These are phyloP conservation scores for Cryptomyrus ogoouensis DNA, from an alignment of 2,113 vertebrate genomes.

Conservation along the genomic window DNA sequence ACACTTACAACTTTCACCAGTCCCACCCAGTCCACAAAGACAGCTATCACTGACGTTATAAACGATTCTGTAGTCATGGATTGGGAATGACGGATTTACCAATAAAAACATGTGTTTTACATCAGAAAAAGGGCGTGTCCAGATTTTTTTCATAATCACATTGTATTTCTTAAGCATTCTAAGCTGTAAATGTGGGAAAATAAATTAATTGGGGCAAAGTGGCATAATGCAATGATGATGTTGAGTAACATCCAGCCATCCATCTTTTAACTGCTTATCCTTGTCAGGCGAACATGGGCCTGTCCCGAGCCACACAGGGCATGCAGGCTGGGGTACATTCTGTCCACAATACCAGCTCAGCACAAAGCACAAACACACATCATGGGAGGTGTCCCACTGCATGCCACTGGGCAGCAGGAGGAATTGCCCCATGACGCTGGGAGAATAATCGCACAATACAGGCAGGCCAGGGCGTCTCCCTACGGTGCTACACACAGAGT, in stretches of 20 bases:
- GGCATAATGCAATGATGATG: neutral
- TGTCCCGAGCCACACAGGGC: neutral
- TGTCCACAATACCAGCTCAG: neutral
- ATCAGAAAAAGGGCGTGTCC: neutral
- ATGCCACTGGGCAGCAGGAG: neutral
- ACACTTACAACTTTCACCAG: neutral
- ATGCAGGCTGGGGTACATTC: neutral
- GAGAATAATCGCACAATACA: neutral
- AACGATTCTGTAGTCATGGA: neutral
- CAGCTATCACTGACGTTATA: neutral
- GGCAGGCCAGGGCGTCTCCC: neutral
- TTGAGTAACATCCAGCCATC: neutral
- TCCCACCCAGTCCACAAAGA: neutral
- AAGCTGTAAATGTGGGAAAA: neutral
- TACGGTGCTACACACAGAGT: neutral
- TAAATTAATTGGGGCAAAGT: neutral
- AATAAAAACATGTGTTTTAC: neutral
- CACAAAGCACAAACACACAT: neutral
- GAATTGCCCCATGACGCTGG: neutral
- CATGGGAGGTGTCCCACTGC: neutral
- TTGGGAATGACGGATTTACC: neutral
- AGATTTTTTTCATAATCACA: neutral
- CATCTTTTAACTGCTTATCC: neutral
- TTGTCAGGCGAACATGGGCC: neutral
- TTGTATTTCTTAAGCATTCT: neutral